A percentile compares a stretch with the other conserved stretches of the same genome.
Conservation (phyloP, 2,797 vertebrate genomes). For the Lophius americanus region DNA sequence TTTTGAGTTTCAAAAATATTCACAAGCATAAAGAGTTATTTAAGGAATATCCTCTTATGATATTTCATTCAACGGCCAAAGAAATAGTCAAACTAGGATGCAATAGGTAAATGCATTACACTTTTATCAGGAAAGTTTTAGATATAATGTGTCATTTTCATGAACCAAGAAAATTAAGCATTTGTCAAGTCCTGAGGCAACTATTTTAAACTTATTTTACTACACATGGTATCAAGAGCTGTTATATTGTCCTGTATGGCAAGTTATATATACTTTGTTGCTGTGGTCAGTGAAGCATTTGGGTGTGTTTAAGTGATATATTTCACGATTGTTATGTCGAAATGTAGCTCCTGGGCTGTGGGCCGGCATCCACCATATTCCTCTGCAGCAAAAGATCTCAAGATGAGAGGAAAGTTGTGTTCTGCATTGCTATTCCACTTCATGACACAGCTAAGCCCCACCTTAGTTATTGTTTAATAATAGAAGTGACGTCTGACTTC, state of each 20-base stretch:
- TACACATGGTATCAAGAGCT: constrained; percentile 38
- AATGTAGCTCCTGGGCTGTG: constrained; percentile 64
- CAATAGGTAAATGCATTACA: too few species aligned
- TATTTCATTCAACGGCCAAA: background rate
- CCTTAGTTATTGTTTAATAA: constrained; percentile 24
- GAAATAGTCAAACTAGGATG: background rate
- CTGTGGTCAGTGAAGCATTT: constrained; percentile 78
- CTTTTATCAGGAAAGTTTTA: background rate
- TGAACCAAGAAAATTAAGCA: constrained; percentile 3
- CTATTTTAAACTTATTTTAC: constrained; percentile 25
- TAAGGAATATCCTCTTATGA: background rate
- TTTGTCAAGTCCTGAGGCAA: constrained; percentile 1
- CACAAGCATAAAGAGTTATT: background rate
- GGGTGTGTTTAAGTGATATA: constrained; percentile 79
- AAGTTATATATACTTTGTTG: constrained; percentile 74
- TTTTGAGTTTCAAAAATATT: background rate
- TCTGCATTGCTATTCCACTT: constrained; percentile 30
- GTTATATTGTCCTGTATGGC: constrained; percentile 46
- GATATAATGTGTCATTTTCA: background rate
- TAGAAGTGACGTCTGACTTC: background rate
- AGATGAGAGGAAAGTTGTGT: constrained; percentile 66
- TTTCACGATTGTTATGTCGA: constrained; percentile 70
- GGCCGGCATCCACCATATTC: constrained; percentile 50
- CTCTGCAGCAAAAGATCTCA: constrained; percentile 53
- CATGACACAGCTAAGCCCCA: constrained; percentile 4